A percentile compares a stretch with the other conserved stretches of the same genome.
Evolutionary conservation across 1,140 invertebrate species (phyloP).

Genomic region (Heliothis virescens): DNA sequence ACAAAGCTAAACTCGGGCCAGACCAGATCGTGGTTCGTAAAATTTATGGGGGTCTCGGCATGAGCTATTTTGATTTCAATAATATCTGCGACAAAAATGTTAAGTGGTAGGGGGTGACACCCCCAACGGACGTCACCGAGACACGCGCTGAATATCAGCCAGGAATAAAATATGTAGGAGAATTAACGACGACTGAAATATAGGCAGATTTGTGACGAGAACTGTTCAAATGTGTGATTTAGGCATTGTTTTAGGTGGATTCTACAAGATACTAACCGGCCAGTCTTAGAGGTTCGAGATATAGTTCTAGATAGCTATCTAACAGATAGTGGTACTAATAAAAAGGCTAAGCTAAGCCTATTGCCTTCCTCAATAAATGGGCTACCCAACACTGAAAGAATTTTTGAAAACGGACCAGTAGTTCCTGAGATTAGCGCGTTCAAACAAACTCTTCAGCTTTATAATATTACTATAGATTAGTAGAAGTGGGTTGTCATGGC

Average conservation of each 20-base stretch:
- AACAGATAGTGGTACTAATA: too few relatives aligned
- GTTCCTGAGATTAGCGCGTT: too few relatives aligned
- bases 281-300: too few relatives aligned
- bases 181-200: slow-evolving; percentile 36
- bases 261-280: neutral
- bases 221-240: slow-evolving; percentile 17
- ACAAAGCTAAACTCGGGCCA: slow-evolving; percentile 39
- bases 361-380: too few relatives aligned
- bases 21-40: slow-evolving; percentile 30
- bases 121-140: slow-evolving; percentile 12
- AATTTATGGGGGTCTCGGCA: slow-evolving; percentile 48
- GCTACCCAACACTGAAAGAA: too few relatives aligned
- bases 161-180: slow-evolving; percentile 44
- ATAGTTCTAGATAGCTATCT: too few relatives aligned
- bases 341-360: too few relatives aligned
- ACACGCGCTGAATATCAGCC: slow-evolving; percentile 12
- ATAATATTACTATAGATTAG: too few relatives aligned
- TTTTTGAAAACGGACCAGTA: too few relatives aligned
- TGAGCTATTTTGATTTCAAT: slow-evolving; percentile 58
- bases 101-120: slow-evolving; percentile 21
- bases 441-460: too few relatives aligned
- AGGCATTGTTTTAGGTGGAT: neutral
- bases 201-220: slow-evolving; percentile 3
- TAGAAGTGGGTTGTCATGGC: too few relatives aligned
- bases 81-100: slow-evolving; percentile 53